Conservation (phyloP, 2,888 invertebrate species). For the Xylophagus ater region DNA sequence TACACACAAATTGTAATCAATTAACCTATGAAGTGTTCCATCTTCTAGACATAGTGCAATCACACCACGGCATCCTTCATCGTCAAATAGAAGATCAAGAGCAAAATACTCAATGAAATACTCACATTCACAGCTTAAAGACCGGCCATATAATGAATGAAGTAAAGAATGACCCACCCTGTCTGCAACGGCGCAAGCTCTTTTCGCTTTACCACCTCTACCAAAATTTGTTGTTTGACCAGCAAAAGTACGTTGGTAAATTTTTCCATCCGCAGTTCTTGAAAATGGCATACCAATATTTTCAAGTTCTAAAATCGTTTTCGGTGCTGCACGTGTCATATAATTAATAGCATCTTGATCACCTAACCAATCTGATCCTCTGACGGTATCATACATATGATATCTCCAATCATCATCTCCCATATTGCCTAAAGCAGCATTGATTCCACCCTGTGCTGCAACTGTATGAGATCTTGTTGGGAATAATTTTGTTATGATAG, state of each 20-base stretch:
- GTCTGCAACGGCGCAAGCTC: constrained; percentile 91
- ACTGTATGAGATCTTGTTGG: constrained; percentile 94
- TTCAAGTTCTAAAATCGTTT: constrained; percentile 75
- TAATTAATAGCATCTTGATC: constrained; percentile 96
- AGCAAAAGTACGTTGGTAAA: constrained; percentile 94
- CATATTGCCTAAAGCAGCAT: constrained; percentile 87
- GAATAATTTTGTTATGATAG: constrained; percentile 89
- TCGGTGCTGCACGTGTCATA: constrained; percentile 79
- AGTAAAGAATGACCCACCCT: constrained; percentile 79
- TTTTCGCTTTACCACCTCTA: constrained; percentile 89
- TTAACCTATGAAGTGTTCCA: constrained; percentile 76
- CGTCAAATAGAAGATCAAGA: constrained; percentile 83
- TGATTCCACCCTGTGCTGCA: constrained; percentile 93
- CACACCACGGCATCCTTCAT: constrained; percentile 78
- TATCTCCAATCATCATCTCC: constrained; percentile 87
- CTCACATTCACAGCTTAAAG: constrained; percentile 84
- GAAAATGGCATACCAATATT: constrained; percentile 94
- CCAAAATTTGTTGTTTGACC: constrained; percentile 91
- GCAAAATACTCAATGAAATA: constrained; percentile 97
- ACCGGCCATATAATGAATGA: constrained; percentile 91
- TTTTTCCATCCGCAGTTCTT: constrained; percentile 79
- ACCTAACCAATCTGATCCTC: constrained; percentile 94
- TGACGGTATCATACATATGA: constrained; percentile 95
- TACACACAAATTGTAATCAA: background rate
- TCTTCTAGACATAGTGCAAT: constrained; percentile 86